Evolutionary conservation across 2,888 invertebrate genomes (phyloP).

Genomic region (Spialia ferax): DNA sequence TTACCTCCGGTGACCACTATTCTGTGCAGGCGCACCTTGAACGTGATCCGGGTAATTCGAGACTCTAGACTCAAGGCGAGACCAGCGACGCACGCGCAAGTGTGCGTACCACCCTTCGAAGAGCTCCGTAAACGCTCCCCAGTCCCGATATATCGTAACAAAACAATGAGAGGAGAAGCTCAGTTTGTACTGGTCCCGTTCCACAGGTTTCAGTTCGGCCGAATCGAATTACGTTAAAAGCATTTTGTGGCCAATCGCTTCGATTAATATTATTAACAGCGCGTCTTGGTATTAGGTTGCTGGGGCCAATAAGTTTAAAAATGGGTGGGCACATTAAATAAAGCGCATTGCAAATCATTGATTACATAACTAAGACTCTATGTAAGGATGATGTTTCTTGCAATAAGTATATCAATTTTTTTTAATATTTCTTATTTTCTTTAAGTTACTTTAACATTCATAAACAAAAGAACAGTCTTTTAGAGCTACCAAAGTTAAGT

Average conservation of each 20-base stretch:
- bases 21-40: constrained; percentile 77
- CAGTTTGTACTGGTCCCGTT: constrained; percentile 68
- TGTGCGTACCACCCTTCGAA: constrained; percentile 64
- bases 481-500: too few species aligned
- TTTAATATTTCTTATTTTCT: too few species aligned
- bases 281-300: constrained; percentile 70
- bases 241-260: constrained; percentile 81
- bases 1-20: constrained; percentile 63
- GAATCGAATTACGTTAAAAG: constrained; percentile 83
- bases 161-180: constrained; percentile 56
- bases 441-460: too few species aligned
- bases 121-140: constrained; percentile 63
- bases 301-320: constrained; percentile 60
- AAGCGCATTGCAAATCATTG: constrained; percentile 9
- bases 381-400: too few species aligned
- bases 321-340: constrained; percentile 32
- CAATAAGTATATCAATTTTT: too few species aligned
- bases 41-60: constrained; percentile 84
- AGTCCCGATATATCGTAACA: constrained; percentile 51
- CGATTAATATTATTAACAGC: constrained; percentile 79
- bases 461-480: too few species aligned
- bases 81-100: constrained; percentile 67
- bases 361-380: neutral
- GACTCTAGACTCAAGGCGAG: constrained; percentile 79
- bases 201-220: constrained; percentile 74